Base-by-base conservation (phyloP, 2,113 vertebrate species). In the Xiphophorus couchianus region DNA sequence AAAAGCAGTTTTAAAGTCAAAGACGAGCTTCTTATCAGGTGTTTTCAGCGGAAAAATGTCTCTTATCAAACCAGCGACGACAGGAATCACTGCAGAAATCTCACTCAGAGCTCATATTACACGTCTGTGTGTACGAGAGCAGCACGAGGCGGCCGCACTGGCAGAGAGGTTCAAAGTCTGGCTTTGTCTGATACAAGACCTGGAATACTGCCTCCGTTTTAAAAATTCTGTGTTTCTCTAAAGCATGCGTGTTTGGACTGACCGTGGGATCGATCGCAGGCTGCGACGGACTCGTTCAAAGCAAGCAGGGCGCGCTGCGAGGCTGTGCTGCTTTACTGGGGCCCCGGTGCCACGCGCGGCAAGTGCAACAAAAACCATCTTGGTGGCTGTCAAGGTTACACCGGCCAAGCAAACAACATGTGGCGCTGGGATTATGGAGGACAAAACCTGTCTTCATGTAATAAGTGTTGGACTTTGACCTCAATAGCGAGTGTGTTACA, bases 401-500 rank as follows among this genome's bases (percentile, higher is more conserved):
- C 54, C n/a, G 30, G 67, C 33, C 73, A 69, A 74, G 25, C 58
- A 80, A 80, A 81, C 73, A 62, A 54, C 73, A 73, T 48, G 71
- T 44, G 14, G 69, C 8, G 35, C 60, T 58, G 29, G 62, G 58
- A 77, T 66, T 75, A 69, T 31, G 30, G 19, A 58, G 71, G 62
- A 54, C 48, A 66, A 63, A 71, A 79, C 67, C 80, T 75, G 69
- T 35, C 69, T 67, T 81, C 75, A 79, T 77, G 75, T 82, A 89
- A 81, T 68, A 86, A 73, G 76, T 62, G 63, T 76, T 77, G 84
- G 67, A 89, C 80, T 88, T 81, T 91, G 83, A 84, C 84, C 88
- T 86, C 74, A 75, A 88, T 84, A 84, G 77, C 76, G 71, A 68
- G 71, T 64, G 39, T 58, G 75, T 80, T 88, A 66, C 73, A 78